Evolutionary conservation across 2,888 invertebrate species (phyloP).

Genomic region (Amphipoea oculea): DNA sequence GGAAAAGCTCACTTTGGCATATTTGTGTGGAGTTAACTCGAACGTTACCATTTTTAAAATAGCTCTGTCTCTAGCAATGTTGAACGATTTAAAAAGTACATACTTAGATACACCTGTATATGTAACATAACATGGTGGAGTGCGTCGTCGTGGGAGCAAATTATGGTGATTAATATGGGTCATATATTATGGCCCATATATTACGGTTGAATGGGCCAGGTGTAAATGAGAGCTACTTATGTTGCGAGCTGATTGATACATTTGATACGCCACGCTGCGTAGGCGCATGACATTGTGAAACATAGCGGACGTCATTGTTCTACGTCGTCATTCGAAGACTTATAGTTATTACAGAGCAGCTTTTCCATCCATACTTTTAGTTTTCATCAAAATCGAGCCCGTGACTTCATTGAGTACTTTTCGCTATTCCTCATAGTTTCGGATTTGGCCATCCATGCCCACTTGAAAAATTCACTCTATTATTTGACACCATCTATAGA

Average conservation of each 20-base stretch:
- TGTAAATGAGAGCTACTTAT: slow-evolving; percentile 31
- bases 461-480: no score
- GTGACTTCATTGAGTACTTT: no score
- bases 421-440: no score
- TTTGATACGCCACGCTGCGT: slow-evolving; percentile 15
- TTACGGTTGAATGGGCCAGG: slow-evolving; percentile 22
- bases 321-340: not conserved
- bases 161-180: slow-evolving; percentile 35
- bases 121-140: slow-evolving; percentile 16
- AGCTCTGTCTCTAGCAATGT: not conserved
- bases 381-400: no score
- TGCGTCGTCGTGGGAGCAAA: slow-evolving; percentile 15
- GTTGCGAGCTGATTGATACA: slow-evolving; percentile 47
- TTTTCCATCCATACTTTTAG: not conserved
- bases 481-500: no score
- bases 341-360: not conserved
- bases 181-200: slow-evolving; percentile 33
- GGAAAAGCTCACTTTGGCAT: not conserved
- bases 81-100: slow-evolving; percentile 16
- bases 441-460: no score
- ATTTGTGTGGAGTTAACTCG: not conserved
- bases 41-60: not conserved
- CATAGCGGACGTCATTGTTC: slow-evolving; percentile 23
- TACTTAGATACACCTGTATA: slow-evolving; percentile 25
- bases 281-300: slow-evolving; percentile 22